Percentiles rank a stretch among this genome's conserved stretches.
Conservation (phyloP, 2,888 invertebrate species). For the Pelosia muscerda region DNA sequence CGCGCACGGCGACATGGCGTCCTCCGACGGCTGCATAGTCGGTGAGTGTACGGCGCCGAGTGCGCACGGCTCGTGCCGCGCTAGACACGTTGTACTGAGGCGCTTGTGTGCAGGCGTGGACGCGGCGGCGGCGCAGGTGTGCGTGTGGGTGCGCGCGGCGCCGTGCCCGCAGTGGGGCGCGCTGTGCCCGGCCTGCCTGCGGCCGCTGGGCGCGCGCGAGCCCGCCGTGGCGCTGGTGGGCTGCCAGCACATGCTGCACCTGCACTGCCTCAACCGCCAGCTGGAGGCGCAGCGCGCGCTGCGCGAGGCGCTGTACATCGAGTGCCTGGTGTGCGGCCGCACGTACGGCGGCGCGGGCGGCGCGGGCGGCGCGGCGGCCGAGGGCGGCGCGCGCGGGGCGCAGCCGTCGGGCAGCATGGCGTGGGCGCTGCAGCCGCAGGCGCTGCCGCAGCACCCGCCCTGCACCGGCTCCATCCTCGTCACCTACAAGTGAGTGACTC, state of each 20-base stretch:
- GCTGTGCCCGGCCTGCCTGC: conserved; percentile 91
- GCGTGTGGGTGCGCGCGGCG: conserved; percentile 90
- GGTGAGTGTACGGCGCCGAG: conserved; percentile 41
- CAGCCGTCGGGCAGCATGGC: conserved; percentile 56
- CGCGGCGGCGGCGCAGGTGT: conserved; percentile 40
- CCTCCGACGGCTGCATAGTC: conserved; percentile 47
- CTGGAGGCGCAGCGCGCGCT: conserved; percentile 85
- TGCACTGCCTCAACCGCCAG: conserved; percentile 89
- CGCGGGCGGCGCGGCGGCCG: conserved; percentile 90
- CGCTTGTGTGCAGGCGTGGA: conserved; percentile 32
- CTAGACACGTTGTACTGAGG: neutral
- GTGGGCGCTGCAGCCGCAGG: conserved; percentile 91
- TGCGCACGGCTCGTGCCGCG: neutral
- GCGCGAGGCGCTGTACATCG: conserved; percentile 90
- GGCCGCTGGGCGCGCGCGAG: conserved; percentile 80
- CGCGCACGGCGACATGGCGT: conserved; percentile 27
- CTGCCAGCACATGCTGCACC: conserved; percentile 93
- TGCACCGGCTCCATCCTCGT: conserved; percentile 93
- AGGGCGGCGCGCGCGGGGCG: conserved; percentile 90
- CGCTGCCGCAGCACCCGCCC: conserved; percentile 86
- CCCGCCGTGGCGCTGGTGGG: conserved; percentile 89
- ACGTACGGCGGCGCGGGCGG: conserved; percentile 88
- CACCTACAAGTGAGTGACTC: conserved; percentile 72
- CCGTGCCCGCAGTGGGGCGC: conserved; percentile 89
- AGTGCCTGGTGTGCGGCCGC: conserved; percentile 95